These are phyloP conservation scores for Calosoma granatense DNA, from an alignment of 1,140 invertebrate genomes.

Conservation along the genomic window DNA sequence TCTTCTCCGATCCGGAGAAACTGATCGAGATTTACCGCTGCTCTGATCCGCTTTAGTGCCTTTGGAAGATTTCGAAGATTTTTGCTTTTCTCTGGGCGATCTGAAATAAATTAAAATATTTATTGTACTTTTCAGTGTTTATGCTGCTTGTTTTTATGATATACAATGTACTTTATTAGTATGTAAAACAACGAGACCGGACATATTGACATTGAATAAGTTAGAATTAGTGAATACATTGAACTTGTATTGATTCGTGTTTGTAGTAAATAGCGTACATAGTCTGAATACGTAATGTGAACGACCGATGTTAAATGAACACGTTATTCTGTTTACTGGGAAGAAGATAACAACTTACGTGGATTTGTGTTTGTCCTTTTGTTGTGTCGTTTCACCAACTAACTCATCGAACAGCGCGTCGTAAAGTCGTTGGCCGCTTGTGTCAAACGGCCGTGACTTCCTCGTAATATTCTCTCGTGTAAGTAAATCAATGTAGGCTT, in stretches of 20 bases:
- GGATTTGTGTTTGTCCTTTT: constrained; percentile 8
- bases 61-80: neutral
- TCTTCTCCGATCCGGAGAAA: neutral
- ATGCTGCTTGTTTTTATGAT: neutral
- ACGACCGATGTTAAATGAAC: too few relatives aligned
- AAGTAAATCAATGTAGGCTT: constrained; percentile 33
- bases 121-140: neutral
- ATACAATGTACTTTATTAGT: too few relatives aligned
- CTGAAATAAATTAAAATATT: neutral
- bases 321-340: too few relatives aligned
- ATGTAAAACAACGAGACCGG: too few relatives aligned
- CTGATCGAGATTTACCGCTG: neutral
- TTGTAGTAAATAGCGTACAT: too few relatives aligned
- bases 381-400: constrained; percentile 9
- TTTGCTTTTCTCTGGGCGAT: neutral
- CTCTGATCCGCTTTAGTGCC: neutral
- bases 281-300: too few relatives aligned
- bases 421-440: constrained; percentile 12
- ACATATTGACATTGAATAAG: too few relatives aligned
- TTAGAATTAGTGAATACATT: too few relatives aligned
- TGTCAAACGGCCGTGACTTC: constrained; percentile 20
- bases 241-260: too few relatives aligned
- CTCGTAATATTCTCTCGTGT: constrained; percentile 27
- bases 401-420: constrained; percentile 7
- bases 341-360: constrained; percentile 1